These are phyloP conservation scores for Drosophila arawakana DNA, from an alignment of 1,140 invertebrate species.

Conservation along the genomic window DNA sequence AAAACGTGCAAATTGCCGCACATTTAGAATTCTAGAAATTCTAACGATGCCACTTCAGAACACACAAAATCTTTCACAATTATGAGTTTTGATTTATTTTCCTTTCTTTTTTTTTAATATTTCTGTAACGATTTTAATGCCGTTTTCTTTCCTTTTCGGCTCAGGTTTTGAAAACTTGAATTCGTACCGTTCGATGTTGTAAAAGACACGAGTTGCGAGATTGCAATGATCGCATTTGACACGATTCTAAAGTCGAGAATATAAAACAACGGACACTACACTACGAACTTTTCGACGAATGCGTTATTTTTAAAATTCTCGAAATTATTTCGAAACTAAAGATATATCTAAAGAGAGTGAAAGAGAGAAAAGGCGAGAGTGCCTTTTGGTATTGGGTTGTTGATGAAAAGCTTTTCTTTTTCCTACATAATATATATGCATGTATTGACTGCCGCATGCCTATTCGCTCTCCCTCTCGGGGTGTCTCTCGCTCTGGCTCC, in stretches of 20 bases:
- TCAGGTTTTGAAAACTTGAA: slow-evolving; percentile 35
- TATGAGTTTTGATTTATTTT: slow-evolving; percentile 3
- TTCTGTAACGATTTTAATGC: background rate
- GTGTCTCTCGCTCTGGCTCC: slow-evolving; percentile 45
- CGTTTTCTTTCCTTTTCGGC: slow-evolving; percentile 11
- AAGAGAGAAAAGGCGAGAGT: slow-evolving; percentile 22
- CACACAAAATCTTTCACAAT: slow-evolving; percentile 42
- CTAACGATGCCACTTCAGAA: background rate
- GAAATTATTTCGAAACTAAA: slow-evolving; percentile 83
- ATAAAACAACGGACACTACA: slow-evolving; percentile 61
- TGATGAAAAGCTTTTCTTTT: slow-evolving; percentile 45
- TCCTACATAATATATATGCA: slow-evolving; percentile 25
- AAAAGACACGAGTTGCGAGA: slow-evolving; percentile 84
- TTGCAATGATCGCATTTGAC: slow-evolving; percentile 77
- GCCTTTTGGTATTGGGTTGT: slow-evolving; percentile 32
- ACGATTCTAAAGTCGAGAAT: slow-evolving; percentile 43
- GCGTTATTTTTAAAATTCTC: slow-evolving; percentile 84
- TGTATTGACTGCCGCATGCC: slow-evolving; percentile 43
- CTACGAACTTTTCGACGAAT: slow-evolving; percentile 66
- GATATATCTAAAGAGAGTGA: slow-evolving; percentile 36
- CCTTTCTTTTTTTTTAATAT: background rate
- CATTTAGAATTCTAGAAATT: background rate
- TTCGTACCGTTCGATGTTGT: slow-evolving; percentile 48
- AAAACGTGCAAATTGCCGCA: slow-evolving; percentile 6
- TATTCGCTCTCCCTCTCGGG: slow-evolving; percentile 35